phyloP scores from a whole-genome alignment of 2,113 vertebrate species.

The Colistium nudipinnis region DNA sequence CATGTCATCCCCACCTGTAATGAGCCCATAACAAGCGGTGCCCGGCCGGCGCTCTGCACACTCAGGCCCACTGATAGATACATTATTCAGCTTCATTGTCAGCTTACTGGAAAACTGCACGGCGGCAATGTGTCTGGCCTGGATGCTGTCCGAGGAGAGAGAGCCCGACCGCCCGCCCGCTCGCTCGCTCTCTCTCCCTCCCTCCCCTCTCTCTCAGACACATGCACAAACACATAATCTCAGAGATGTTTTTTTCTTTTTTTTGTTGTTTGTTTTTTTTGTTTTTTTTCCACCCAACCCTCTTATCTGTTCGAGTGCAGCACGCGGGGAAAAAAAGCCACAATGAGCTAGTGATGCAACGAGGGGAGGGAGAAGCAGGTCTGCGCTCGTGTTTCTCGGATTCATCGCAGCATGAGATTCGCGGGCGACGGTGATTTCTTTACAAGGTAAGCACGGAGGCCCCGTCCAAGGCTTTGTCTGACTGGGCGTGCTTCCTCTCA shows the following conservation, averaged over 20 bases:
- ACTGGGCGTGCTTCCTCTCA: neutral
- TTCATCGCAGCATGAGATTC: neutral
- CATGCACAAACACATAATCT: neutral
- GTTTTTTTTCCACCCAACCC: no score
- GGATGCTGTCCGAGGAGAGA: conserved; percentile 37
- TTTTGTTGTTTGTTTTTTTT: no score
- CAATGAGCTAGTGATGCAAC: neutral
- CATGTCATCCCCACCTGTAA: conserved; percentile 80
- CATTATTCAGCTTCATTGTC: conserved; percentile 77
- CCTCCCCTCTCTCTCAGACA: neutral
- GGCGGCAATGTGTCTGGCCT: conserved; percentile 57
- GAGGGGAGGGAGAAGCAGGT: neutral
- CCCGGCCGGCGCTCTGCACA: conserved; percentile 53
- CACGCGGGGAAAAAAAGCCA: no score
- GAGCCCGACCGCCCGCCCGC: conserved; percentile 20
- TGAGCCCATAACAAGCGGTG: conserved; percentile 76
- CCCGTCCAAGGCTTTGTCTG: neutral
- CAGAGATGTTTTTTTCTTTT: neutral
- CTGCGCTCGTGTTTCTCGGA: neutral
- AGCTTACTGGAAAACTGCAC: conserved; percentile 67
- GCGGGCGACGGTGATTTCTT: neutral
- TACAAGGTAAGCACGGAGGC: neutral
- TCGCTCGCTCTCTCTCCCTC: neutral
- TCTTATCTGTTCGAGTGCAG: conserved; percentile 6
- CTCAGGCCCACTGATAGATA: conserved; percentile 67